Percentiles rank a stretch among this genome's conserved stretches.
Evolutionary conservation across 2,888 invertebrate species (phyloP).

Genomic region (Eremobia ochroleuca): DNA sequence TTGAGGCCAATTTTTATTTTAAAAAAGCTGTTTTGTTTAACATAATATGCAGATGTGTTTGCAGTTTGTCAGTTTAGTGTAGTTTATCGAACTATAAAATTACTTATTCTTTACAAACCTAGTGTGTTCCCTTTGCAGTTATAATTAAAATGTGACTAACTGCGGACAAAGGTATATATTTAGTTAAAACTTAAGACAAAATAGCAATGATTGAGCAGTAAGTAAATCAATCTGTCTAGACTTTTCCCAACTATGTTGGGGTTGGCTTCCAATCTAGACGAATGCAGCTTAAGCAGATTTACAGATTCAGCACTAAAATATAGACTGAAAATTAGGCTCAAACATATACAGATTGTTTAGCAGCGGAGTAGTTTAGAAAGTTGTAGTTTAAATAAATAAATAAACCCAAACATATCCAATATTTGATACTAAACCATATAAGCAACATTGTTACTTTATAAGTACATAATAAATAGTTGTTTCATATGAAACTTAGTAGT

Average conservation of each 20-base stretch:
- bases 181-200: background rate
- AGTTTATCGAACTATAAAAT: background rate
- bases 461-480: constrained; percentile 1
- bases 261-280: background rate
- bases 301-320: background rate
- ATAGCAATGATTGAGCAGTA: background rate
- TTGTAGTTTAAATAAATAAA: too few species aligned
- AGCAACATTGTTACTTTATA: constrained; percentile 16
- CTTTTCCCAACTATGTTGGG: background rate
- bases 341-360: background rate
- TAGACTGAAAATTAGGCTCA: background rate
- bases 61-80: background rate
- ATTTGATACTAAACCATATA: background rate
- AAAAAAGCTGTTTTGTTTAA: background rate
- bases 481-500: constrained; percentile 27
- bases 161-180: background rate
- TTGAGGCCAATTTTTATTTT: background rate
- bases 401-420: background rate
- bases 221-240: background rate
- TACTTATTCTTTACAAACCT: background rate
- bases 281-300: background rate
- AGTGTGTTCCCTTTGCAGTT: background rate
- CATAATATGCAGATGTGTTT: background rate
- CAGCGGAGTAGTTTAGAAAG: background rate
- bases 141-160: background rate